phyloP scores from a whole-genome alignment of 2,113 vertebrate species.

The Hydrochoerus hydrochaeris region DNA sequence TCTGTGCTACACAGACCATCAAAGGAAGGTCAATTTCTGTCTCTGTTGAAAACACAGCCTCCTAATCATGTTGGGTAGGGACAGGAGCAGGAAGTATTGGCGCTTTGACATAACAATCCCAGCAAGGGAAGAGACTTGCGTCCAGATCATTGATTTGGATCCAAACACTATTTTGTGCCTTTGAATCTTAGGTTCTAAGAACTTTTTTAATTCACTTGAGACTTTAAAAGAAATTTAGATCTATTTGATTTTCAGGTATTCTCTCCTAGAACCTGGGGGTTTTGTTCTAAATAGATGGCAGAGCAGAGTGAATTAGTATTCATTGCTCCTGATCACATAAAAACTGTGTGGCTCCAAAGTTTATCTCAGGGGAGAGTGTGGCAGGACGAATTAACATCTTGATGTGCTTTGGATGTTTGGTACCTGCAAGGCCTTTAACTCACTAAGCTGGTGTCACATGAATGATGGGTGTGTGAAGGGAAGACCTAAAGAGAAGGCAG shows the following conservation, averaged over 20 bases:
- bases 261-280: background rate
- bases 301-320: background rate
- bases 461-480: no score
- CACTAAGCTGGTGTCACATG: no score
- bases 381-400: background rate
- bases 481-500: background rate
- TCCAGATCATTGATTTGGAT: background rate
- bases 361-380: no score
- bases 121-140: background rate
- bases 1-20: rapidly evolving
- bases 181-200: background rate
- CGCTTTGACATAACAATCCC: background rate
- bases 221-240: background rate
- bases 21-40: rapidly evolving
- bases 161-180: background rate
- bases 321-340: background rate
- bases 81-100: background rate
- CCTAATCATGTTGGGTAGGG: background rate
- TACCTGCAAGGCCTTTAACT: background rate
- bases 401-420: background rate
- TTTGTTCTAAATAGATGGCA: background rate
- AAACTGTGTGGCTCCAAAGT: background rate
- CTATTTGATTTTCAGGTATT: background rate
- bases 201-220: background rate
- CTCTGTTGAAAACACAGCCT: background rate